A percentile compares a stretch with the other conserved stretches of the same genome.
These are phyloP conservation scores for Spinus pinus DNA, from an alignment of 2,797 vertebrate species.

Conservation along the genomic window DNA sequence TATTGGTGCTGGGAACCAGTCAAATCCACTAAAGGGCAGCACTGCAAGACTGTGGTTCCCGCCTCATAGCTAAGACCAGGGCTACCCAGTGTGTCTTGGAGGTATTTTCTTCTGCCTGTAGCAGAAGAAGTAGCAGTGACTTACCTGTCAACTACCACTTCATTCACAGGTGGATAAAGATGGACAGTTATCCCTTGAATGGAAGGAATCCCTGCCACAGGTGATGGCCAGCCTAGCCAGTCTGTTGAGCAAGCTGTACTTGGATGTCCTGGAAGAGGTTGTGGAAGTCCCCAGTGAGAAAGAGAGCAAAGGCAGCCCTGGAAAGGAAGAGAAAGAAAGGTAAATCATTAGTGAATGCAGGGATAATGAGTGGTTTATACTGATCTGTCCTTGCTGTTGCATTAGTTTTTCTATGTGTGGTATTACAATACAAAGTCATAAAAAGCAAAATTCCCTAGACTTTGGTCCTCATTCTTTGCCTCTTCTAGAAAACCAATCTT, in stretches of 20 bases:
- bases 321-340: not conserved
- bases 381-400: not conserved
- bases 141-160: not conserved
- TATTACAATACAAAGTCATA: not conserved
- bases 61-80: not conserved
- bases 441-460: not conserved
- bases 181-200: accelerated
- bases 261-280: not conserved
- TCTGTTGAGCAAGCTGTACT: not conserved
- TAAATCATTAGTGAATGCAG: not conserved
- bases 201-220: not conserved
- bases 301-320: not conserved
- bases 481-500: not conserved
- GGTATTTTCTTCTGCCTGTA: not conserved
- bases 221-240: not conserved
- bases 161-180: not conserved
- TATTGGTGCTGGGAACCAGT: not conserved
- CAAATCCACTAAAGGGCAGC: not conserved
- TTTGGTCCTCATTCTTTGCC: not conserved
- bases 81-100: accelerated
- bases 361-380: not conserved
- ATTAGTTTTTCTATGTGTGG: not conserved
- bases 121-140: too few relatives aligned
- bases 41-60: not conserved
- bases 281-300: not conserved